Conservation (phyloP, 2,888 invertebrate species). For the Diachrysia chrysitis region DNA sequence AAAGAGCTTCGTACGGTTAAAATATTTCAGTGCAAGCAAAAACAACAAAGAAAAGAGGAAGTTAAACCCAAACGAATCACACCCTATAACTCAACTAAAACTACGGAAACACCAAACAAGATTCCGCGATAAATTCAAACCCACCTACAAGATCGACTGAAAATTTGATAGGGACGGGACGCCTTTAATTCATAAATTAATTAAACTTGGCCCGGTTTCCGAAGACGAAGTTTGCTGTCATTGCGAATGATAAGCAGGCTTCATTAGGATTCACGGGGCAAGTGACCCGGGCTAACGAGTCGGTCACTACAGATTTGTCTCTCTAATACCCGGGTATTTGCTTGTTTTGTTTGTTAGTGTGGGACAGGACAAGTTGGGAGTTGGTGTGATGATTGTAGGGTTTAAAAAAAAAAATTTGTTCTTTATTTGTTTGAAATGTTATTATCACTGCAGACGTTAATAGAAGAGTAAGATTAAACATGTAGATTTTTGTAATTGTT, state of each 20-base stretch:
- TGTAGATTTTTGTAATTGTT: neutral
- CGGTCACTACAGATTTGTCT: conserved; percentile 82
- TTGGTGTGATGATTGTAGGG: neutral
- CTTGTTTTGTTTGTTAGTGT: conserved; percentile 37
- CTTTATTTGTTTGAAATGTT: neutral
- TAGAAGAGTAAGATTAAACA: neutral
- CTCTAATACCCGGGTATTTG: conserved; percentile 69
- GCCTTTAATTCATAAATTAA: conserved; percentile 86
- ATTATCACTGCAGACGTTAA: neutral
- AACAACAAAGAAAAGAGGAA: conserved; percentile 5
- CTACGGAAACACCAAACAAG: conserved; percentile 39
- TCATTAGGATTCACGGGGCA: conserved; percentile 77
- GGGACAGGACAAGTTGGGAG: neutral
- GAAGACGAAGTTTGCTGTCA: conserved; percentile 74
- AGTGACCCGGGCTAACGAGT: conserved; percentile 69
- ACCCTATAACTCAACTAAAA: conserved; percentile 19
- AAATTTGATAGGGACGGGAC: conserved; percentile 73
- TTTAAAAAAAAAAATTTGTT: neutral
- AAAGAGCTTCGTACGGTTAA: neutral
- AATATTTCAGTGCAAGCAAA: conserved; percentile 5
- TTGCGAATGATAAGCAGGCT: conserved; percentile 84
- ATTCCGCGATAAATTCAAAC: conserved; percentile 42
- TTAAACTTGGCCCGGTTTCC: conserved; percentile 75
- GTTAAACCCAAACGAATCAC: conserved; percentile 5
- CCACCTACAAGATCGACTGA: conserved; percentile 64